Base-by-base conservation (phyloP, 2,113 vertebrate species). In the Tachuris rubrigastra region DNA sequence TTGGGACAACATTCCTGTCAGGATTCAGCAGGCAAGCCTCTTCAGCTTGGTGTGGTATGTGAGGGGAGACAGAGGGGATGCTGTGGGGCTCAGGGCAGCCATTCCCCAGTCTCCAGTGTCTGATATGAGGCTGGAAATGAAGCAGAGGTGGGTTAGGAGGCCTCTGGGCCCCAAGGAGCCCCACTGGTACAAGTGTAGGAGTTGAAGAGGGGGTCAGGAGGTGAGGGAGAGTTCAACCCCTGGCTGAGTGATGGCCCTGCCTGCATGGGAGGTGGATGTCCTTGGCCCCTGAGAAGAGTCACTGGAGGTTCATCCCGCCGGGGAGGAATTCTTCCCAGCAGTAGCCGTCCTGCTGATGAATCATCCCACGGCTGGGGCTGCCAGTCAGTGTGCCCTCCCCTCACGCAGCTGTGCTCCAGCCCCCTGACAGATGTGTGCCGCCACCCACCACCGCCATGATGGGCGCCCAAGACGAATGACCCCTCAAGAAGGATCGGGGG, bases 161-260 rank as follows among this genome's bases (percentile, higher is more conserved):
- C 63, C 69, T 82, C 89, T 30, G 49, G 56, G 68, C 79, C 87
- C 93, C 37, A 10, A 4, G 0, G 80, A 95, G 95, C 85, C 90
- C 97, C 73, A 2, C 97, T 93, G 97, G 93, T 41, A 97, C 82
- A 5, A 13, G 71, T 68, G 93, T 46, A 72, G 62, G 97, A 97
- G 98, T 97, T 98, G 98, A 98, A 92, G n/a, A 90, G 33, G 66
- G 96, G 98, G 98, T 98, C 98, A 97, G 85, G 93, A 85, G 98
- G 98, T 98, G 98, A 99, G 89, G 47, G 69, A 82, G 97, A 99
- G 98, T 98, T 99, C 98, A 98, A 87, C 66, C 86, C 62, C 87
- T 24, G 86, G 93, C 81, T 98, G 97, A 98, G 96, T 14, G 52
- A 97, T 92, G 49, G 96, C 53, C 67, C 33, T 92, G 96, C 63